These are phyloP conservation scores for Trematocara nigrifrons DNA, from an alignment of 2,113 vertebrate genomes.

Conservation along the genomic window DNA sequence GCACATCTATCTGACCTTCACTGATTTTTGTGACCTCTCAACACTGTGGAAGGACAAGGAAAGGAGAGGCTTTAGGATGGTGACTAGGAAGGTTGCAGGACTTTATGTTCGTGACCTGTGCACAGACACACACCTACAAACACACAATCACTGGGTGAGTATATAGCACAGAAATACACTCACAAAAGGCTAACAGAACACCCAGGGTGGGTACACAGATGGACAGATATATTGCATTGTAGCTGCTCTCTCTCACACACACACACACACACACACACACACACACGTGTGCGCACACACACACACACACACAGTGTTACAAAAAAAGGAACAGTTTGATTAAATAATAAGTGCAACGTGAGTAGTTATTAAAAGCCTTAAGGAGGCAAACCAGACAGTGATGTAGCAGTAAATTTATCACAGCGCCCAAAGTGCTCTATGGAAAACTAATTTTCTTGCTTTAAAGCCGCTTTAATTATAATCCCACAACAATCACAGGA, in stretches of 20 bases:
- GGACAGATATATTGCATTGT: neutral
- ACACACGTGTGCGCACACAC: too few relatives aligned
- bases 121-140: neutral
- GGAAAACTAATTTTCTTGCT: neutral
- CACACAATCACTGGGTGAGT: neutral
- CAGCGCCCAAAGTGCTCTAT: neutral
- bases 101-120: neutral
- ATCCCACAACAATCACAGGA: neutral
- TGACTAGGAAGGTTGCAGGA: neutral
- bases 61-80: neutral
- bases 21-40: neutral
- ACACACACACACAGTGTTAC: slow-evolving; percentile 62
- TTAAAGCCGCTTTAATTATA: neutral
- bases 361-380: neutral
- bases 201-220: neutral
- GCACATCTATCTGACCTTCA: neutral
- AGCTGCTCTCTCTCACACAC: neutral
- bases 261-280: neutral
- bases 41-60: neutral
- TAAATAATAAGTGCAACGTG: slow-evolving; percentile 82
- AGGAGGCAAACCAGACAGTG: neutral
- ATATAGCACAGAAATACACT: neutral
- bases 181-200: neutral
- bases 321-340: slow-evolving; percentile 90
- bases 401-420: neutral